These are phyloP conservation scores for Silurus asotus DNA, from an alignment of 2,113 vertebrate species.

Conservation along the genomic window DNA sequence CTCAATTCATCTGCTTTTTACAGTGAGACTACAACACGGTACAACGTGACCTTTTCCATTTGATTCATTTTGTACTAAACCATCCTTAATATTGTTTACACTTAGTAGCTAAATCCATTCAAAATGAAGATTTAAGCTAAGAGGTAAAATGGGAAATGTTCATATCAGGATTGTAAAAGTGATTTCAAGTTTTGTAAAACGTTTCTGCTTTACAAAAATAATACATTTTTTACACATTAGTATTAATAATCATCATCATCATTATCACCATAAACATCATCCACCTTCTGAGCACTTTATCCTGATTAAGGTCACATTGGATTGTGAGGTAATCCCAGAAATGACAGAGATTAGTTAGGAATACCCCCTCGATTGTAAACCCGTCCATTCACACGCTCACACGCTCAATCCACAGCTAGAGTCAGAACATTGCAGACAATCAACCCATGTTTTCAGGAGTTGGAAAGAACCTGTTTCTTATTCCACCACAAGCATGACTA, in stretches of 20 bases:
- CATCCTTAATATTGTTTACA: constrained; percentile 6
- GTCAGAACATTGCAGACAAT: background rate
- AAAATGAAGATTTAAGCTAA: background rate
- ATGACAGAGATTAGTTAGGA: background rate
- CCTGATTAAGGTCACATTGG: background rate
- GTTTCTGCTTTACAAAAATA: no score
- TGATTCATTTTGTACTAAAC: constrained; percentile 7
- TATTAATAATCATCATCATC: background rate
- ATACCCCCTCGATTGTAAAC: background rate
- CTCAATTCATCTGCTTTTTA: constrained; percentile 24
- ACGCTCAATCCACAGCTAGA: background rate
- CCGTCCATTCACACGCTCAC: background rate
- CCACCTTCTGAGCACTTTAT: background rate
- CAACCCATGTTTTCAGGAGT: no score
- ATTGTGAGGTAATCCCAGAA: background rate
- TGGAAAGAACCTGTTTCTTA: background rate
- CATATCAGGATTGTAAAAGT: background rate
- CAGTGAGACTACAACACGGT: constrained; percentile 24
- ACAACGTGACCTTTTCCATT: constrained; percentile 2
- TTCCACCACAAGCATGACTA: background rate
- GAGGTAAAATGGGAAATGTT: background rate
- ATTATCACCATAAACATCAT: background rate
- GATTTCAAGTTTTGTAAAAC: no score
- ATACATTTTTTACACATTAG: no score
- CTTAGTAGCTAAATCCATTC: background rate